phyloP scores from a whole-genome alignment of 2,113 vertebrate genomes.

The Zosterops borbonicus region DNA sequence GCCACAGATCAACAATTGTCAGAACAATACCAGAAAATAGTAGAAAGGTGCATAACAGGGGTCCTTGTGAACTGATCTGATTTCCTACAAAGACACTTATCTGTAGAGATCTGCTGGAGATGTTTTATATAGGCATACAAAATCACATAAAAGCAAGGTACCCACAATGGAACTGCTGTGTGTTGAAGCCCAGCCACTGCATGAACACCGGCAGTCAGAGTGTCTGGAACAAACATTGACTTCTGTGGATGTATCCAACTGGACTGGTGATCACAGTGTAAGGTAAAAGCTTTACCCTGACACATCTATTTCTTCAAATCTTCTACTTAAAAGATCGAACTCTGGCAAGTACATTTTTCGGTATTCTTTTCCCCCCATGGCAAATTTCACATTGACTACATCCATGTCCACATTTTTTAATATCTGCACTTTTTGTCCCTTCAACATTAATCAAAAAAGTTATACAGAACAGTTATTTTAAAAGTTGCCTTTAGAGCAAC shows the following conservation, averaged over 20 bases:
- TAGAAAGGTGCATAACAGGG: rapidly evolving
- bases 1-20: not conserved
- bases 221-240: rapidly evolving
- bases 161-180: not conserved
- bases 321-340: not conserved
- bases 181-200: not conserved
- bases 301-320: not conserved
- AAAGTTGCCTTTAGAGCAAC: not conserved
- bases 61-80: not conserved
- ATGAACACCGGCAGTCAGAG: not conserved
- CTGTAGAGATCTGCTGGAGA: not conserved
- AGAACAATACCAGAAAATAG: not conserved
- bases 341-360: not conserved
- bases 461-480: not conserved
- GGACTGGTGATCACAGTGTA: not conserved
- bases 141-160: not conserved
- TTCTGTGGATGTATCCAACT: not conserved
- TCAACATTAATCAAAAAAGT: not conserved
- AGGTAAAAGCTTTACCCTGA: not conserved
- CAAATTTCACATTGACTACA: not conserved
- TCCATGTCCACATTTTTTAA: not conserved
- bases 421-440: not conserved
- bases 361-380: not conserved
- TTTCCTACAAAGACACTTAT: not conserved
- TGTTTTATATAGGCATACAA: not conserved